These are phyloP conservation scores for Diachasma alloeum DNA, from an alignment of 1,140 invertebrate species.

Conservation along the genomic window DNA sequence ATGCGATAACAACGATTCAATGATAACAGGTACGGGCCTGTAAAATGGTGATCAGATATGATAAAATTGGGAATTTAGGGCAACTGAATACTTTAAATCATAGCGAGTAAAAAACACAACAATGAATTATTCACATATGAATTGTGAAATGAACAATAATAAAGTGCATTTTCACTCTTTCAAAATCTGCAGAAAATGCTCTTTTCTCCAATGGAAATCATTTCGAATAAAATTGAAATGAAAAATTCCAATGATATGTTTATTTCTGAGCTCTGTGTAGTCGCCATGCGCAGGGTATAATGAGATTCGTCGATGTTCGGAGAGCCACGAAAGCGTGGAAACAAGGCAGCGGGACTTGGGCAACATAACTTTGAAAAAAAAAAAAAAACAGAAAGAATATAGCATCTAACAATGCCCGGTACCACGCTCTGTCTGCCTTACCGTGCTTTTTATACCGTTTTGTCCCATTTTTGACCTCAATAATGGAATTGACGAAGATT, in stretches of 20 bases:
- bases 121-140: neutral
- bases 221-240: neutral
- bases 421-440: constrained; percentile 40
- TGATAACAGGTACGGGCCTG: neutral
- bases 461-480: constrained; percentile 37
- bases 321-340: constrained; percentile 42
- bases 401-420: constrained; percentile 37
- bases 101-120: neutral
- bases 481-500: constrained; percentile 3
- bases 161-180: neutral
- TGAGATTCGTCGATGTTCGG: constrained; percentile 21
- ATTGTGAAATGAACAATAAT: neutral
- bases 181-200: neutral
- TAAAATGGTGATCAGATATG: neutral
- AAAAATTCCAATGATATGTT: neutral
- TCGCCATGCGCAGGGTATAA: constrained; percentile 9
- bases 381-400: neutral
- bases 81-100: neutral
- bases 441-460: constrained; percentile 35
- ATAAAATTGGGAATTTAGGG: neutral
- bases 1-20: neutral
- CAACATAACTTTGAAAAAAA: constrained; percentile 27
- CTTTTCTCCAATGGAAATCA: neutral
- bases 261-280: neutral
- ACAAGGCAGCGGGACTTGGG: constrained; percentile 34